Percentiles rank a stretch among this genome's conserved stretches.
These are phyloP conservation scores for Musca domestica DNA, from an alignment of 1,140 invertebrate genomes.

Conservation along the genomic window DNA sequence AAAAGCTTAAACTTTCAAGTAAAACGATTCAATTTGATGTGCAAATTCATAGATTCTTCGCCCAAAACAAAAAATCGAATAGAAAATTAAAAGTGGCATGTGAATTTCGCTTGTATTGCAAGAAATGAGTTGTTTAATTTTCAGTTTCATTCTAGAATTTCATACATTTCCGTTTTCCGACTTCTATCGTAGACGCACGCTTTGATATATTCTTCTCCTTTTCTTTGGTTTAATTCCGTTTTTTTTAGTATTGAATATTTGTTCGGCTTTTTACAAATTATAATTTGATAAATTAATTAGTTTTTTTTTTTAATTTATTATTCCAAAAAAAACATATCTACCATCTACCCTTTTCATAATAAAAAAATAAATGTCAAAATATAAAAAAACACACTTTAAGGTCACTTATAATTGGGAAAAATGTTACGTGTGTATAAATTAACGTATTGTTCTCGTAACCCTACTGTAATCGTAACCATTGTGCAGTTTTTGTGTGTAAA, in stretches of 20 bases:
- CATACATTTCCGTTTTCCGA: neutral
- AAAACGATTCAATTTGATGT: neutral
- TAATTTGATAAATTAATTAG: neutral
- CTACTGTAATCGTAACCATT: neutral
- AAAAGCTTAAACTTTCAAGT: neutral
- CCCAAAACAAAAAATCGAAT: conserved; percentile 24
- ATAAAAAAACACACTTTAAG: conserved; percentile 52
- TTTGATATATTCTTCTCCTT: conserved; percentile 15
- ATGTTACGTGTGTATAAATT: conserved; percentile 37
- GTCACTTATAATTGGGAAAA: conserved; percentile 54
- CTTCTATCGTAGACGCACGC: conserved; percentile 12
- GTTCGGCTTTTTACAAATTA: neutral
- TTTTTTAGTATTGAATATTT: neutral
- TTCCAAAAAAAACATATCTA: conserved; percentile 3
- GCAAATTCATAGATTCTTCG: conserved; percentile 12
- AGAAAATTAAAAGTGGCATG: conserved; percentile 17
- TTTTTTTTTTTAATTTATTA: conserved; percentile 3
- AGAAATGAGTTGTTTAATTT: conserved; percentile 2
- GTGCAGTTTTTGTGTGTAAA: conserved; percentile 10
- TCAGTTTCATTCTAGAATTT: neutral
- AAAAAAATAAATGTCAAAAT: conserved; percentile 10
- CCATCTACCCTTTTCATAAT: conserved; percentile 18
- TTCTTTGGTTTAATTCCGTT: neutral
- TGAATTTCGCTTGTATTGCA: conserved; percentile 20
- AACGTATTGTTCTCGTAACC: too few relatives aligned